Evolutionary conservation across 2,113 vertebrate species (phyloP).

Genomic region (Notothenia rossii): DNA sequence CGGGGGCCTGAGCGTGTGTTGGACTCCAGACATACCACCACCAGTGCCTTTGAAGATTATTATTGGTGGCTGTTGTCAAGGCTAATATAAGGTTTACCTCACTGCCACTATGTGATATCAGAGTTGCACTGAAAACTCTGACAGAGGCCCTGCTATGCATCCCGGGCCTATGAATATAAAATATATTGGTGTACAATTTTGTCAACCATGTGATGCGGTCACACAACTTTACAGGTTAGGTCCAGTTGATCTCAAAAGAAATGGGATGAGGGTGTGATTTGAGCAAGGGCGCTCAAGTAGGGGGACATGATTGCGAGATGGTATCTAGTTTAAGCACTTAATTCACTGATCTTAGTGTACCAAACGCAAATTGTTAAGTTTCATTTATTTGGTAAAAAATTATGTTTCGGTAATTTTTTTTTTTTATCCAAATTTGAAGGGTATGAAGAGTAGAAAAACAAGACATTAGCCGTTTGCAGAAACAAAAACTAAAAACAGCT

Average conservation of each 20-base stretch:
- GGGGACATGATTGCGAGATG: too few relatives aligned
- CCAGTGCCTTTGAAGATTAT: slow-evolving; percentile 77
- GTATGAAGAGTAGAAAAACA: slow-evolving; percentile 23
- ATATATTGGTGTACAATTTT: slow-evolving; percentile 17
- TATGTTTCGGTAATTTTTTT: background rate
- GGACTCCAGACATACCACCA: slow-evolving; percentile 63
- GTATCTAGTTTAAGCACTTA: too few relatives aligned
- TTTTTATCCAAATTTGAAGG: slow-evolving; percentile 11
- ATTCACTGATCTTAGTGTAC: background rate
- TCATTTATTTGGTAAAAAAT: background rate
- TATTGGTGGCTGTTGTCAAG: slow-evolving; percentile 75
- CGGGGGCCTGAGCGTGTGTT: slow-evolving; percentile 33
- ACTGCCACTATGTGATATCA: slow-evolving; percentile 55
- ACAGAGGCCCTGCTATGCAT: slow-evolving; percentile 8
- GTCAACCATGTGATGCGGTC: background rate
- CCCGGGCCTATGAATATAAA: background rate
- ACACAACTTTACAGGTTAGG: too few relatives aligned
- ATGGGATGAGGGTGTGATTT: too few relatives aligned
- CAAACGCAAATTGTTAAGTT: background rate
- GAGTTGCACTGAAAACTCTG: slow-evolving; percentile 37
- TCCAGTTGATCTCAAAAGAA: too few relatives aligned
- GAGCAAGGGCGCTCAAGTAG: too few relatives aligned
- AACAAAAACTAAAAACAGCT: slow-evolving; percentile 39
- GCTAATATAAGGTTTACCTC: slow-evolving; percentile 70
- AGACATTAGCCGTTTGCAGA: slow-evolving; percentile 51